Conservation (phyloP, 2,113 vertebrate species). For the Paradisaea rubra region DNA sequence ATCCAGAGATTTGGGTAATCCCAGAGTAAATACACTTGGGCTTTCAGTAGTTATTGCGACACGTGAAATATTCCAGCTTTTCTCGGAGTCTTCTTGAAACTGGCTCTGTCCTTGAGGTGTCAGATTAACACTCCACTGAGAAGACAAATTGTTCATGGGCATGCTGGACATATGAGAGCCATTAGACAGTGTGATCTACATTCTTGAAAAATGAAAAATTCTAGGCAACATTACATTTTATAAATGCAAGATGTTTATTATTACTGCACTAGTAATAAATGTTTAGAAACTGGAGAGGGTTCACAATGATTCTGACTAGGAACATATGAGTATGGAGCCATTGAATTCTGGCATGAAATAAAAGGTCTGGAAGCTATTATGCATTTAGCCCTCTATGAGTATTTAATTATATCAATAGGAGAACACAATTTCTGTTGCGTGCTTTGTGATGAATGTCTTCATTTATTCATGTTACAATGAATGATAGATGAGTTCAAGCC, state of each 20-base stretch:
- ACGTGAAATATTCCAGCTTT: slow-evolving; percentile 58
- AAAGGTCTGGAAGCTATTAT: slow-evolving; percentile 80
- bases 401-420: slow-evolving; percentile 81
- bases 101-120: slow-evolving; percentile 76
- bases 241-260: slow-evolving; percentile 84
- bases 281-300: slow-evolving; percentile 81
- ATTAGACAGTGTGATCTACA: slow-evolving; percentile 74
- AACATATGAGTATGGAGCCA: slow-evolving; percentile 77
- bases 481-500: slow-evolving; percentile 71
- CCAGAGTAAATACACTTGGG: slow-evolving; percentile 34
- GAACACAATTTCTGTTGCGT: slow-evolving; percentile 78
- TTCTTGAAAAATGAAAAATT: slow-evolving; percentile 82
- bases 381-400: slow-evolving; percentile 74
- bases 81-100: slow-evolving; percentile 59
- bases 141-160: slow-evolving; percentile 78
- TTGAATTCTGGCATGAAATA: slow-evolving; percentile 78
- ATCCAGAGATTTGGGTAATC: slow-evolving; percentile 55
- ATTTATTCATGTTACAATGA: slow-evolving; percentile 74
- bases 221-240: slow-evolving; percentile 80
- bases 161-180: slow-evolving; percentile 75
- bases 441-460: slow-evolving; percentile 78
- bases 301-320: slow-evolving; percentile 78
- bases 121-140: slow-evolving; percentile 77
- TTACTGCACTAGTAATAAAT: slow-evolving; percentile 78
- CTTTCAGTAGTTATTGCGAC: slow-evolving; percentile 67